A percentile compares a stretch with the other conserved stretches of the same genome.
These are phyloP conservation scores for Stigmatopora nigra DNA, from an alignment of 2,113 vertebrate species.

Conservation along the genomic window DNA sequence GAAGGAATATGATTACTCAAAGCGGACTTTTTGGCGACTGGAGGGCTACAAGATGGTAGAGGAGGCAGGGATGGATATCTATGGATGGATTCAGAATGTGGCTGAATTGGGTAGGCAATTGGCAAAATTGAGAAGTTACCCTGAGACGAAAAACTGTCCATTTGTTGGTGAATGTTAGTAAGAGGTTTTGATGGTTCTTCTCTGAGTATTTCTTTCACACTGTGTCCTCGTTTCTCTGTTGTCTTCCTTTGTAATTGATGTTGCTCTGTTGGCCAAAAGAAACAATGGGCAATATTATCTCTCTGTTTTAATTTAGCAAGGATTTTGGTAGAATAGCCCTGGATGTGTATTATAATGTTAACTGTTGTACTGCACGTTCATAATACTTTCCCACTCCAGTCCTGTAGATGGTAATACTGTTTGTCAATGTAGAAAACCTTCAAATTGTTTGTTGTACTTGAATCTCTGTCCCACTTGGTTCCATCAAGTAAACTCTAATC, in stretches of 20 bases:
- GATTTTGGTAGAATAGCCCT: too few species aligned
- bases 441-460: not conserved
- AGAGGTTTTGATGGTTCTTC: conserved; percentile 37
- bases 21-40: conserved; percentile 34
- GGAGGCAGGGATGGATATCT: conserved; percentile 31
- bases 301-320: too few species aligned
- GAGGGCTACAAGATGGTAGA: conserved; percentile 34
- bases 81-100: conserved; percentile 35
- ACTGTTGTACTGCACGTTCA: not conserved
- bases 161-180: conserved; percentile 6
- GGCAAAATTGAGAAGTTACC: conserved; percentile 36
- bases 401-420: not conserved
- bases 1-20: conserved; percentile 21
- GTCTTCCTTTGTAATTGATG: conserved; percentile 24
- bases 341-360: not conserved
- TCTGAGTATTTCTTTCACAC: conserved; percentile 61
- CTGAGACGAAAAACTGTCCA: conserved; percentile 24
- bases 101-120: conserved; percentile 46
- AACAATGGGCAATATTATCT: not conserved
- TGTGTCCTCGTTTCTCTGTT: conserved; percentile 57
- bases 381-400: not conserved
- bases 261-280: conserved; percentile 39
- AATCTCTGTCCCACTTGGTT: too few species aligned
- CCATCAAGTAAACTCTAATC: too few species aligned
- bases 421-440: not conserved